A percentile compares a stretch with the other conserved stretches of the same genome.
These are phyloP conservation scores for Hypothenemus hampei DNA, from an alignment of 1,140 invertebrate genomes.

Conservation along the genomic window DNA sequence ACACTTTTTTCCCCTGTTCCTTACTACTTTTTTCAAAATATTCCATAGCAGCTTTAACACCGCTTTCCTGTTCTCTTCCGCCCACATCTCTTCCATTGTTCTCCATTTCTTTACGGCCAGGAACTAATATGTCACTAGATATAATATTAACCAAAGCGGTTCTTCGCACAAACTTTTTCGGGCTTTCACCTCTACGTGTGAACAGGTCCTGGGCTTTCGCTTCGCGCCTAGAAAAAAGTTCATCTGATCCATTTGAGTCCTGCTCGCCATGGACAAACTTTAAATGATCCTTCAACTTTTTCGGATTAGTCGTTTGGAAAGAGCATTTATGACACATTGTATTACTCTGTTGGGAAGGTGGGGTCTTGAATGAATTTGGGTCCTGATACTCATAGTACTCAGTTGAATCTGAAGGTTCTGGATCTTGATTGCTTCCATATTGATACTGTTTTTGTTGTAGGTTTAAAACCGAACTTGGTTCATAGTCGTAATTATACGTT, in stretches of 20 bases:
- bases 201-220: conserved; percentile 10
- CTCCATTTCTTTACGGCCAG: not conserved
- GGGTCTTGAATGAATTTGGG: conserved; percentile 5
- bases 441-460: too few species aligned
- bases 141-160: conserved; percentile 18
- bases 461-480: too few species aligned
- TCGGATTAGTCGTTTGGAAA: conserved; percentile 24
- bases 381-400: not conserved
- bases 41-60: conserved; percentile 19
- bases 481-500: not conserved
- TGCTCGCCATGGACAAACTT: conserved; percentile 24
- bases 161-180: conserved; percentile 5
- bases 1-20: conserved; percentile 14
- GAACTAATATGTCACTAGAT: conserved; percentile 14
- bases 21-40: conserved; percentile 19
- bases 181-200: conserved; percentile 11
- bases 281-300: conserved; percentile 27
- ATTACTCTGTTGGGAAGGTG: not conserved
- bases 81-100: not conserved
- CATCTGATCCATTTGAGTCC: not conserved
- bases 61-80: not conserved
- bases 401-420: too few species aligned
- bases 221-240: conserved; percentile 19
- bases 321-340: conserved; percentile 21
- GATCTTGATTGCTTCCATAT: not conserved